Percentiles rank a stretch among this genome's conserved stretches.
These are phyloP conservation scores for Entelurus aequoreus DNA, from an alignment of 2,113 vertebrate genomes.

Conservation along the genomic window DNA sequence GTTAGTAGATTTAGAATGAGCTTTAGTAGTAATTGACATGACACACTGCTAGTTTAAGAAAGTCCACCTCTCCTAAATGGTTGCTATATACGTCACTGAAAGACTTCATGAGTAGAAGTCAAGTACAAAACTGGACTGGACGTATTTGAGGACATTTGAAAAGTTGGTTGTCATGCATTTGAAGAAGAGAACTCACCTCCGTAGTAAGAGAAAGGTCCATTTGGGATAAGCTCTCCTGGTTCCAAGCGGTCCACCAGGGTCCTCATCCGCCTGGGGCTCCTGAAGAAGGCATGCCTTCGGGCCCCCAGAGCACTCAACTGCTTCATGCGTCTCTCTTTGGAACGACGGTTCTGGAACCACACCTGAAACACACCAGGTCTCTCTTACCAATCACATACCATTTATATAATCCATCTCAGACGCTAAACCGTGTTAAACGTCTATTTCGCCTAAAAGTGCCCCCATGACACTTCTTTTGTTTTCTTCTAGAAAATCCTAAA, in stretches of 20 bases:
- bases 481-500: no score
- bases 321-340: slow-evolving; percentile 97
- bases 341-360: slow-evolving; percentile 97
- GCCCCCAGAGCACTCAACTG: slow-evolving; percentile 95
- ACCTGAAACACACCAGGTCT: slow-evolving; percentile 70
- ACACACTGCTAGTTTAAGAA: no score
- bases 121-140: no score
- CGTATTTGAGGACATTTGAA: no score
- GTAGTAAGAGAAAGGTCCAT: slow-evolving; percentile 97
- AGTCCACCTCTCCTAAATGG: no score
- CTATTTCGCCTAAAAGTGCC: background rate
- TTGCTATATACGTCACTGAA: no score
- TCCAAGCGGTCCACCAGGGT: slow-evolving; percentile 92
- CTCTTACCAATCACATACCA: background rate
- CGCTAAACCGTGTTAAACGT: background rate
- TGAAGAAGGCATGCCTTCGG: slow-evolving; percentile 91
- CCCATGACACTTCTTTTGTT: no score
- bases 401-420: no score
- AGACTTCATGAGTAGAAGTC: no score
- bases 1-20: no score
- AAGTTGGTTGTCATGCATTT: no score
- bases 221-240: slow-evolving; percentile 91
- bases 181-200: slow-evolving; percentile 76
- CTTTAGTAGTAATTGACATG: no score
- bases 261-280: slow-evolving; percentile 92